These are phyloP conservation scores for Glyphotaelius pellucidus DNA, from an alignment of 2,888 invertebrate species.

Conservation along the genomic window DNA sequence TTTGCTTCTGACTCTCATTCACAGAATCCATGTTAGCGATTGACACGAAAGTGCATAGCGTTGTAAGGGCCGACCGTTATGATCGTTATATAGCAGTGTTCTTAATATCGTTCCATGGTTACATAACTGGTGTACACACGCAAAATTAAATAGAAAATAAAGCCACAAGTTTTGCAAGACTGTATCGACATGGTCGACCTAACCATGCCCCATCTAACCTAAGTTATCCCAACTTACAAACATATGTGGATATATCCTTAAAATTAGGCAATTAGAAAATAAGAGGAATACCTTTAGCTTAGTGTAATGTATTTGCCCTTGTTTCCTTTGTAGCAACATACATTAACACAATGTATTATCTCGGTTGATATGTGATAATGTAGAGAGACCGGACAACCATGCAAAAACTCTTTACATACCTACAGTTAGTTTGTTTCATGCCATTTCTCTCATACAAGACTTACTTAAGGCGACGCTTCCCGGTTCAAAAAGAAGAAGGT, in stretches of 20 bases:
- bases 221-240: not conserved
- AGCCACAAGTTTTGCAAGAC: not conserved
- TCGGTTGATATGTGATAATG: too few relatives aligned
- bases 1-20: not conserved
- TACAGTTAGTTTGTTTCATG: too few relatives aligned
- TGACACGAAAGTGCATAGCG: not conserved
- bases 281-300: not conserved
- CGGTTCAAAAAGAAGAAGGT: too few relatives aligned
- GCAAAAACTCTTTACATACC: too few relatives aligned
- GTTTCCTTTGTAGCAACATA: too few relatives aligned
- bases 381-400: too few relatives aligned
- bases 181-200: not conserved
- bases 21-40: not conserved
- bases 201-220: not conserved
- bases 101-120: not conserved
- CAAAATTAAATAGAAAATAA: too few relatives aligned
- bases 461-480: too few relatives aligned
- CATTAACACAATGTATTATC: too few relatives aligned
- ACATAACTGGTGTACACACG: too few relatives aligned
- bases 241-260: not conserved
- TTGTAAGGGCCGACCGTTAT: not conserved
- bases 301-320: not conserved
- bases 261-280: not conserved
- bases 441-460: too few relatives aligned
- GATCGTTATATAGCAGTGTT: not conserved